These are phyloP conservation scores for Stictocephala bisonia DNA, from an alignment of 2,888 invertebrate species.

Conservation along the genomic window DNA sequence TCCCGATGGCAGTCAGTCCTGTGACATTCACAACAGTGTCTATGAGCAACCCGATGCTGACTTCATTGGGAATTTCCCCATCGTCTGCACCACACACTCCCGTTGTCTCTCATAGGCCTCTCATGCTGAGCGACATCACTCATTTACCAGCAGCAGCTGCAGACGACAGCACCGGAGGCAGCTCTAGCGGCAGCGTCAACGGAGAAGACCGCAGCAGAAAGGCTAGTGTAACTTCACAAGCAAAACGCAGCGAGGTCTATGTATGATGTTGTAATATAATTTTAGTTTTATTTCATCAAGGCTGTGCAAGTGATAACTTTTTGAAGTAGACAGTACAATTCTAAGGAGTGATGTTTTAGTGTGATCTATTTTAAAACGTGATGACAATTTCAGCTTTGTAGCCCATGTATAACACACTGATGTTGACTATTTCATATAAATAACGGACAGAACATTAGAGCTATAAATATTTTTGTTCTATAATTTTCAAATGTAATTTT, in stretches of 20 bases:
- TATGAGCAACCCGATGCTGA: constrained; percentile 67
- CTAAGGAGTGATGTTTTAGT: neutral
- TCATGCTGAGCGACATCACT: constrained; percentile 54
- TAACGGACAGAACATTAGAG: too few species aligned
- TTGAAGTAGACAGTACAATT: neutral
- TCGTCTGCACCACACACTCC: constrained; percentile 56
- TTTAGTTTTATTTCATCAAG: neutral
- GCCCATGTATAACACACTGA: too few species aligned
- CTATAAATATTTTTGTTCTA: too few species aligned
- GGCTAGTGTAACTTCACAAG: constrained; percentile 63
- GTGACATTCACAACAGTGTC: constrained; percentile 71
- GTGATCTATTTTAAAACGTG: neutral
- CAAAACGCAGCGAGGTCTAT: constrained; percentile 70
- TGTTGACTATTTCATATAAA: too few species aligned
- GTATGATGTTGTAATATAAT: constrained; percentile 62
- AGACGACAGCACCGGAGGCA: constrained; percentile 53
- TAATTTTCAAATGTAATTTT: too few species aligned
- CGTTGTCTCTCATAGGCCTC: constrained; percentile 60
- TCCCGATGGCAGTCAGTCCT: constrained; percentile 64
- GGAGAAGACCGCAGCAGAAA: constrained; percentile 65
- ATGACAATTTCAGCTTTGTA: too few species aligned
- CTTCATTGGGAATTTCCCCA: constrained; percentile 64
- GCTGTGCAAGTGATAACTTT: constrained; percentile 14
- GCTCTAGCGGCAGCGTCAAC: constrained; percentile 62
- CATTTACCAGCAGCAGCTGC: too few species aligned